phyloP scores from a whole-genome alignment of 2,113 vertebrate genomes.

The Eclectus roratus region DNA sequence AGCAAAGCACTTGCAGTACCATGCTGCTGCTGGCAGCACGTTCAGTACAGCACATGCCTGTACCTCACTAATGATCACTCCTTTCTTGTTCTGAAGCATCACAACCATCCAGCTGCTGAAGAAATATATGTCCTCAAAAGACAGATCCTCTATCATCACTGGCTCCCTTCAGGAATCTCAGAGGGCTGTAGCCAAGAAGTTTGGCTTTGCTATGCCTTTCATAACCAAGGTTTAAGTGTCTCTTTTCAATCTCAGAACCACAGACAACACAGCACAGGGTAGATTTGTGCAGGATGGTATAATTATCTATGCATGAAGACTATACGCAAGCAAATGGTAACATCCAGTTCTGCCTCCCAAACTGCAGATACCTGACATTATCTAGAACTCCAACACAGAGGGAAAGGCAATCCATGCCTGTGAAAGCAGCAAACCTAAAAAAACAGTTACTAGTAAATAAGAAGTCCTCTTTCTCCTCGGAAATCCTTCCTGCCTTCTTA shows the following conservation, averaged over 20 bases:
- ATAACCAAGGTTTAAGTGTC: neutral
- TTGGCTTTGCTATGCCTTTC: neutral
- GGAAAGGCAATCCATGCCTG: neutral
- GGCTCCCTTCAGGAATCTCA: neutral
- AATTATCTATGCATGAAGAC: neutral
- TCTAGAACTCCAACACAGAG: neutral
- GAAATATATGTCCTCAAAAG: neutral
- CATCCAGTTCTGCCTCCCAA: neutral
- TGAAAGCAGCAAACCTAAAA: neutral
- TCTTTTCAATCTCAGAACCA: neutral
- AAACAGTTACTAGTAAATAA: neutral
- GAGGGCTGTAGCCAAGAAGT: neutral
- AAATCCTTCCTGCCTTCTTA: neutral
- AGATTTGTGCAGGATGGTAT: neutral
- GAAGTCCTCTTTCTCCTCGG: neutral
- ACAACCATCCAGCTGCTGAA: neutral
- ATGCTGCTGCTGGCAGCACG: neutral
- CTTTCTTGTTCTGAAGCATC: neutral
- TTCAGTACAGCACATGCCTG: too few species aligned
- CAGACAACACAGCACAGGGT: too few species aligned
- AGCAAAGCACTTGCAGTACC: neutral
- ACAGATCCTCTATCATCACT: fast-evolving
- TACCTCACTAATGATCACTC: neutral
- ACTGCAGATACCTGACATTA: neutral
- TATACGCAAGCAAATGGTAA: neutral